Evolutionary conservation across 1,140 invertebrate species (phyloP).

Genomic region (Eumeta japonica): DNA sequence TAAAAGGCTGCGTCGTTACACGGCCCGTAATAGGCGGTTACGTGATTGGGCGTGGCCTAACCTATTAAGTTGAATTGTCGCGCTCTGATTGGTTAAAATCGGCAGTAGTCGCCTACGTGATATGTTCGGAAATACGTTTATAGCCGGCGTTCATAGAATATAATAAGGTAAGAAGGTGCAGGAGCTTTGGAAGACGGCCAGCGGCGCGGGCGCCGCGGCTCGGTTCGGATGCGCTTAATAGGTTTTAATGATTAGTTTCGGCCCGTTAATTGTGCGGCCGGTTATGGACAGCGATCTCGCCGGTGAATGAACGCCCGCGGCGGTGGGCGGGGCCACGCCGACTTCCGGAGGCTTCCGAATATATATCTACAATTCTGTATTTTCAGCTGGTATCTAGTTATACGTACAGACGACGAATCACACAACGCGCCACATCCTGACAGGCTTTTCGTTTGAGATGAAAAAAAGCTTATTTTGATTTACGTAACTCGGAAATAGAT

Average conservation of each 20-base stretch:
- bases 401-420: too few relatives aligned
- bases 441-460: too few relatives aligned
- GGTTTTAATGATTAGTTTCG: slow-evolving; percentile 43
- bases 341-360: too few relatives aligned
- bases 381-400: too few relatives aligned
- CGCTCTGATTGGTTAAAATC: slow-evolving; percentile 55
- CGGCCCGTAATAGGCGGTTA: slow-evolving; percentile 56
- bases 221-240: slow-evolving; percentile 35
- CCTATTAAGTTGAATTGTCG: slow-evolving; percentile 56
- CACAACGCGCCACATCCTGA: too few relatives aligned
- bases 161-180: slow-evolving; percentile 47
- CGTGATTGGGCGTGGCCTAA: slow-evolving; percentile 52
- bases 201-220: slow-evolving; percentile 28
- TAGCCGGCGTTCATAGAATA: slow-evolving; percentile 51
- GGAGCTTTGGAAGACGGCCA: slow-evolving; percentile 49
- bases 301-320: slow-evolving; percentile 22
- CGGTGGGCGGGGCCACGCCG: slow-evolving; percentile 23
- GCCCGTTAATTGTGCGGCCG: slow-evolving; percentile 18
- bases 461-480: too few relatives aligned
- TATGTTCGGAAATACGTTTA: slow-evolving; percentile 57
- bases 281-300: slow-evolving; percentile 18
- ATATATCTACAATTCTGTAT: too few relatives aligned
- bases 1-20: slow-evolving; percentile 56
- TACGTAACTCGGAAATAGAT: too few relatives aligned
- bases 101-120: slow-evolving; percentile 53